Evolutionary conservation across 2,113 vertebrate genomes (phyloP).

Genomic region (Oophaga pumilio): DNA sequence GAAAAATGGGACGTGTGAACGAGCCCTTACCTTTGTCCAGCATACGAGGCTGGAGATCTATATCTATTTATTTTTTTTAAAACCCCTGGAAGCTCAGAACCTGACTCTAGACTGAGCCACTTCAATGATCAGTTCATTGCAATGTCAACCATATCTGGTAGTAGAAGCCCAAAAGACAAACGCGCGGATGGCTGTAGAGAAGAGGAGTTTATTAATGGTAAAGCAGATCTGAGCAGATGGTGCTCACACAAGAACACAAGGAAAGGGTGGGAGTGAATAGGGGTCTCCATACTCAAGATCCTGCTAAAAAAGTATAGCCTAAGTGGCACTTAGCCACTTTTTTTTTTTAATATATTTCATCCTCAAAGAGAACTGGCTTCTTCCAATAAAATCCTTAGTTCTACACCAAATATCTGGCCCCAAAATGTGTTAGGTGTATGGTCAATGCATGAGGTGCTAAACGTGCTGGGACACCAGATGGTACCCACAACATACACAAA

Average conservation of each 20-base stretch:
- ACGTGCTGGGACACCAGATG: neutral
- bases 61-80: too few relatives aligned
- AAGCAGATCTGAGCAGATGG: slow-evolving; percentile 84
- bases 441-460: slow-evolving; percentile 46
- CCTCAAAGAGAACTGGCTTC: slow-evolving; percentile 19
- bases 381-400: slow-evolving; percentile 15
- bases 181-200: slow-evolving; percentile 76
- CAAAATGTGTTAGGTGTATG: slow-evolving; percentile 35
- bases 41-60: too few relatives aligned
- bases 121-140: neutral
- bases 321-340: slow-evolving; percentile 27
- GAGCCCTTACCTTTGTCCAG: too few relatives aligned
- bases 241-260: slow-evolving; percentile 67
- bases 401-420: slow-evolving; percentile 32
- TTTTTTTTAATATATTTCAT: neutral
- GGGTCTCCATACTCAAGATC: slow-evolving; percentile 51
- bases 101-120: too few relatives aligned
- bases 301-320: slow-evolving; percentile 40
- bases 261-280: slow-evolving; percentile 50
- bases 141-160: neutral
- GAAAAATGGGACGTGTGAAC: too few relatives aligned
- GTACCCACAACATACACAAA: slow-evolving; percentile 44
- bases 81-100: too few relatives aligned
- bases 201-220: slow-evolving; percentile 91
- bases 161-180: slow-evolving; percentile 59